Evolutionary conservation across 2,797 vertebrate genomes (phyloP), one percentile per base, ranked within the genome.

Genomic region (Sebastes minor): DNA sequence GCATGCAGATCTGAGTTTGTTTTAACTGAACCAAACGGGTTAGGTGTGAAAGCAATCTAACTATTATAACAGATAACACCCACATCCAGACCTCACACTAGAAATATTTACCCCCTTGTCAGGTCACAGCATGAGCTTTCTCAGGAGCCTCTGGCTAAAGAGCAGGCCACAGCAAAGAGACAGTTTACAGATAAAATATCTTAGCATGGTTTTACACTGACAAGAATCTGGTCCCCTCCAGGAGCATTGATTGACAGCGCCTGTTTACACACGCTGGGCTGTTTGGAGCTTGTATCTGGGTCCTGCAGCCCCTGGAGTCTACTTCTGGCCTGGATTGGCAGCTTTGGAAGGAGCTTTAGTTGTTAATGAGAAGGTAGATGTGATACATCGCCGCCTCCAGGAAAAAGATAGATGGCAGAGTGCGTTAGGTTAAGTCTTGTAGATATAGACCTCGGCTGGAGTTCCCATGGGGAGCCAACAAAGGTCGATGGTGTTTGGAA

Each of bases 191-290:
- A 81, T 70, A 12, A 59, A 60, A 71, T 69, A 72, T 53, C 74
- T 42, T 13, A 57, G 30, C 20, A 13, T 32, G 67, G 13, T 66
- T 78, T 61, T 74, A 38, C 57, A 57, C 65, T n/a, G 74, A 86
- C 80, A 82, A 71, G 27, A 57, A 79, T 71, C 53, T 72, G 0
- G 22, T 68, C 42, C 69, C 75, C 77, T 76, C 52, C 11, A 57
- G 86, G 76, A 85, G 71, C 82, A 89, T 71, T 83, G 88, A 93
- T 91, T 82, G 71, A 84, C 84, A 80, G 78, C n/a, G 6, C 56
- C 65, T 92, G 87, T 91, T 90, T 91, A 91, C 78, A 90, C 85
- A 79, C 80, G 32, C 70, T 49, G 56, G 32, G 73, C 65, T 72
- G 80, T 89, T 76, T 65, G 71, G 71, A 32, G 67, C 65, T 65